Percentiles rank a stretch among this genome's conserved stretches.
Conservation (phyloP, 2,888 invertebrate species). For the Cosmorhoe ocellata region DNA sequence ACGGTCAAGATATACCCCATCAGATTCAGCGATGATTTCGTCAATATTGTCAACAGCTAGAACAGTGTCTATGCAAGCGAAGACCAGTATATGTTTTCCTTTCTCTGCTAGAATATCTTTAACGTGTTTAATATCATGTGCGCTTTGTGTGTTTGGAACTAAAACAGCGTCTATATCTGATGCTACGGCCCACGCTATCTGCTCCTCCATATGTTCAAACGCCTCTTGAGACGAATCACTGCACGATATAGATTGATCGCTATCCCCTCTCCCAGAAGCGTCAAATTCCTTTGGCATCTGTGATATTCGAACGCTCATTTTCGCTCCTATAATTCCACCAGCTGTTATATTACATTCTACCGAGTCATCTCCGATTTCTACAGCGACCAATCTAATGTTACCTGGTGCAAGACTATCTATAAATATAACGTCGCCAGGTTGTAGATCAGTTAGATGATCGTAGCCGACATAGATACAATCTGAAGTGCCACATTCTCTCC, state of each 20-base stretch:
- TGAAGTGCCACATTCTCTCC: conserved; percentile 78
- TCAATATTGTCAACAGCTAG: conserved; percentile 82
- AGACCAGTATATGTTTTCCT: conserved; percentile 70
- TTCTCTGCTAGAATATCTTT: conserved; percentile 59
- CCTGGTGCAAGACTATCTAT: conserved; percentile 70
- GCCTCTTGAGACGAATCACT: conserved; percentile 85
- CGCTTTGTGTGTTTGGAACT: conserved; percentile 58
- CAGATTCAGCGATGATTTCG: conserved; percentile 88
- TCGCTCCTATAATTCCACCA: conserved; percentile 78
- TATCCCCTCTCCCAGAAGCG: conserved; percentile 64
- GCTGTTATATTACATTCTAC: conserved; percentile 76
- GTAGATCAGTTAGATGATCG: conserved; percentile 75
- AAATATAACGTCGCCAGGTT: conserved; percentile 72
- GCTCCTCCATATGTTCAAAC: conserved; percentile 84
- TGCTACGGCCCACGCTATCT: conserved; percentile 69
- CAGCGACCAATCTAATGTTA: conserved; percentile 61
- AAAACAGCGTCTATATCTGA: conserved; percentile 72
- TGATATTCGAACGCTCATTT: conserved; percentile 78
- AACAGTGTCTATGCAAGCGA: conserved; percentile 66
- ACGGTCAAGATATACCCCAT: conserved; percentile 94
- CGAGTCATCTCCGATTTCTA: conserved; percentile 69
- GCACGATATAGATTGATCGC: conserved; percentile 59
- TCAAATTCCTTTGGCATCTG: conserved; percentile 73
- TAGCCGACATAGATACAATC: conserved; percentile 82
- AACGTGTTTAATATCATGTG: conserved; percentile 57